Base-by-base conservation (phyloP, 2,113 vertebrate species). In the Motacilla tschutschensis region DNA sequence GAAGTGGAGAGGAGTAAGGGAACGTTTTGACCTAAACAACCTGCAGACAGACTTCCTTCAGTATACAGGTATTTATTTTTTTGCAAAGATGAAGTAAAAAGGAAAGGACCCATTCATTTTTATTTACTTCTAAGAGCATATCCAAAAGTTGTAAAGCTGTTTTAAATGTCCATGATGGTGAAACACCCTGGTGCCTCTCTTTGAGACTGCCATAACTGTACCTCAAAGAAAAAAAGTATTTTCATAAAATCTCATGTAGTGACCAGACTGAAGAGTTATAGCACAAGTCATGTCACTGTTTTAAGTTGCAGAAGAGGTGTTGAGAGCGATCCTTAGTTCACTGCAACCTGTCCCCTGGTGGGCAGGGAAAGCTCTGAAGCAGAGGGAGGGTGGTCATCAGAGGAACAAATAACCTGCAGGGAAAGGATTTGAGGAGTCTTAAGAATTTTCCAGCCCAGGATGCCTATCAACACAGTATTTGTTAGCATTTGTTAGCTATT, bases 131-230 rank as follows among this genome's bases (percentile, higher is more conserved):
- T 60, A 47, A 80, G 20, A 66, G 8, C 24, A 46, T 4, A 22
- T 40, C 40, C 15, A 60, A 53, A 83, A 86, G 15, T 29, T 57
- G 36, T 69, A 79, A 85, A 80, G 11, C 15, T 72, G 7, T 38
- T 84, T 53, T 18, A 60, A 36, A 29, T 9, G 21, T 64, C 33
- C 12, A 16, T 10, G 5, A 5, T 44, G 21, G 48, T 74, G 67
- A 64, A 67, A 48, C 1, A 2, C 2, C 4, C 12, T 1, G 0
- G 5, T 44, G 12, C 12, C 21, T 62, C 31, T 62, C 6, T 54
- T 22, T 60, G 17, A 77, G 38, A 44, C 9, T 66, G 28, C 3
- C 14, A n/a, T 50, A 70, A 79, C 18, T 21, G 4, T 8, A 6
- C 6, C 6, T 43, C 17, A 40, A 22, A 62, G 8, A 21, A 69